Base-by-base conservation (phyloP, 2,888 invertebrate genomes). In the Diarsia dahlii region DNA sequence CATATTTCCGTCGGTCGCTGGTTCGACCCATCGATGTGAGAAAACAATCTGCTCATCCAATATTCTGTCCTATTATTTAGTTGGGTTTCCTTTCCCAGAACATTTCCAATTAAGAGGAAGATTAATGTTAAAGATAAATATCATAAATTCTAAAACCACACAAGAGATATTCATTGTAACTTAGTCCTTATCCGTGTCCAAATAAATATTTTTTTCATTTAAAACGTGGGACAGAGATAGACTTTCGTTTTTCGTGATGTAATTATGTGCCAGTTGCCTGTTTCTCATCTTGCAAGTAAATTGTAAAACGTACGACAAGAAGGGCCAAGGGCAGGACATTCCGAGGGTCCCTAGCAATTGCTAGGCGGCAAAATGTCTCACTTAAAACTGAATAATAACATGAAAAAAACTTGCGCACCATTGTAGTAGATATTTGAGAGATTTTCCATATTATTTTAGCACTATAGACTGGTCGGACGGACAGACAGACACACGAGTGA, bases 261-360 rank as follows among this genome's bases (percentile, higher is more conserved):
- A 50, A 82, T 77, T 39, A 20, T 48, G 12, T 5, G 12, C n/a
- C 23, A 23, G 54, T 45, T 62, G 20, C 23, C 13, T 18, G 3
- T 58, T 82, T 46, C 50, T 77, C 82, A 48, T 78, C 23, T 65
- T 15, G 52, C n/a, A n/a, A 28, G 46, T 39, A 77, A 48, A 60
- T 78, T 52, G 82, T 77, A 65, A 52, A 82, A 75, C 10, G 50
- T 56, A 15, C 56, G 23, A 39, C 28, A 46, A n/a, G 48, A 52
- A 58, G 8, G 23, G 46, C 34, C 58, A 76, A 45, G 58, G 82
- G 13, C 50, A 54, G 28, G 28, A 10, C 28, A 52, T n/a, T 28
- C 10, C 10, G 58, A 18, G 52, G 23, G 15, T 1, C 2, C 18
- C 62, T 13, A 56, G 77, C 56, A 54, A 74, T 56, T 34, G 20